Conservation (phyloP, 2,113 vertebrate genomes). For the Rhagologus leucostigma region DNA sequence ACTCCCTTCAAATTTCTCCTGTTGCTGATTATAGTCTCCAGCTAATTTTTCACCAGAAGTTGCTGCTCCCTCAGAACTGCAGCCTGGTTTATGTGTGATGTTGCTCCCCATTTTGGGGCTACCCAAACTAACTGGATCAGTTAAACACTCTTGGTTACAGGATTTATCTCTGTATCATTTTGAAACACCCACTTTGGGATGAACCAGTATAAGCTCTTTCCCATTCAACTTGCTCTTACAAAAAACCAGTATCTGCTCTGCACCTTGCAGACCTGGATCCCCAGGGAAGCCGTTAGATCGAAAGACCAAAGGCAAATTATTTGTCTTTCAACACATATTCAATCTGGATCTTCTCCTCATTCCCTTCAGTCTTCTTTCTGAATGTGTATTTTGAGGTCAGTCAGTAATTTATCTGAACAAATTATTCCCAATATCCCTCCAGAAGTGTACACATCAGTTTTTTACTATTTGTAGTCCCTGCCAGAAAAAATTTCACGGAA, state of each 20-base stretch:
- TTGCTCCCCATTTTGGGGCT: background rate
- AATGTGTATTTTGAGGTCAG: background rate
- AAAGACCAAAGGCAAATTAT: background rate
- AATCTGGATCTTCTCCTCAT: background rate
- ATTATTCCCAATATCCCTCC: background rate
- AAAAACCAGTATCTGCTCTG: background rate
- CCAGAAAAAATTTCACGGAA: background rate
- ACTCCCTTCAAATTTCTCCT: background rate
- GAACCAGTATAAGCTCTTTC: background rate
- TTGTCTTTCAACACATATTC: background rate
- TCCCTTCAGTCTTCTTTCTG: background rate
- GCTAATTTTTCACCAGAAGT: background rate
- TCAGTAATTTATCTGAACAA: background rate
- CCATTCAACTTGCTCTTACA: background rate
- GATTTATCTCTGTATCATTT: background rate
- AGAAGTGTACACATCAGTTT: background rate
- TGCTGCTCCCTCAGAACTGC: background rate
- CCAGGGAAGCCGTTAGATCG: background rate
- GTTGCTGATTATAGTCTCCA: background rate
- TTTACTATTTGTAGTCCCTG: background rate
- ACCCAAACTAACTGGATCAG: background rate
- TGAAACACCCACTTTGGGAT: background rate
- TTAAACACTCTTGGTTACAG: background rate
- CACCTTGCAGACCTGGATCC: background rate
- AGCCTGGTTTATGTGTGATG: background rate